Evolutionary conservation across 1,140 invertebrate species (phyloP).

Genomic region (Drosophila pandora): DNA sequence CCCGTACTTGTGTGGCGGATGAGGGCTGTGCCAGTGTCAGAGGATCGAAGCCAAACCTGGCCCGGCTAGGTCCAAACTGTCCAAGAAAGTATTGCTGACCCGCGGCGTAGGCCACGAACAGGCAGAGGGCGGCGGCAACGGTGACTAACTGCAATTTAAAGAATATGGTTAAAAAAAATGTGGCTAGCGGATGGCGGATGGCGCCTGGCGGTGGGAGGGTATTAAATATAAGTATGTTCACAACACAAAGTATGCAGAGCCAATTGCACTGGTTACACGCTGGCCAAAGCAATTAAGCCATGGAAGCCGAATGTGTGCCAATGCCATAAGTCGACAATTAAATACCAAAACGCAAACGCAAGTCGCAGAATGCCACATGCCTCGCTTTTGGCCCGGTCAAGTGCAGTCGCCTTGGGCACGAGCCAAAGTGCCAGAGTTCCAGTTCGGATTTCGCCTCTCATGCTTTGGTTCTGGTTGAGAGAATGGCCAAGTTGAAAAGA

Average conservation of each 20-base stretch:
- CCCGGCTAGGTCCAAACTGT: constrained; percentile 56
- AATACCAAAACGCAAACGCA: constrained; percentile 45
- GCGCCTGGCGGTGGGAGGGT: not conserved
- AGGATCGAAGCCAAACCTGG: constrained; percentile 64
- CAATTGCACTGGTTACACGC: constrained; percentile 46
- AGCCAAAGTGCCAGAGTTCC: constrained; percentile 35
- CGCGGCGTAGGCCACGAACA: constrained; percentile 71
- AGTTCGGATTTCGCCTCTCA: constrained; percentile 37
- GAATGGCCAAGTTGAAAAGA: constrained; percentile 17
- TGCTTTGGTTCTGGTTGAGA: constrained; percentile 51
- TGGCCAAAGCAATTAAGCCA: constrained; percentile 71
- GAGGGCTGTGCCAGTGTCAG: constrained; percentile 62
- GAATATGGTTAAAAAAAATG: constrained; percentile 3
- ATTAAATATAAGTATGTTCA: not conserved
- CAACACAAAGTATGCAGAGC: constrained; percentile 3
- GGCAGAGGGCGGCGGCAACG: constrained; percentile 70
- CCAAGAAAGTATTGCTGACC: constrained; percentile 77
- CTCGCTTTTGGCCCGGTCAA: constrained; percentile 50
- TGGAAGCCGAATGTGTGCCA: constrained; percentile 66
- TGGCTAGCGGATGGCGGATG: constrained; percentile 1
- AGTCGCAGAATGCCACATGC: constrained; percentile 56
- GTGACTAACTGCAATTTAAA: constrained; percentile 72
- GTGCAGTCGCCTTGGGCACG: constrained; percentile 59
- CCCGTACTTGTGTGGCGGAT: constrained; percentile 58
- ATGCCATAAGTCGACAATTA: constrained; percentile 69